Evolutionary conservation across 2,888 invertebrate species (phyloP).

Genomic region (Empis stercorea): DNA sequence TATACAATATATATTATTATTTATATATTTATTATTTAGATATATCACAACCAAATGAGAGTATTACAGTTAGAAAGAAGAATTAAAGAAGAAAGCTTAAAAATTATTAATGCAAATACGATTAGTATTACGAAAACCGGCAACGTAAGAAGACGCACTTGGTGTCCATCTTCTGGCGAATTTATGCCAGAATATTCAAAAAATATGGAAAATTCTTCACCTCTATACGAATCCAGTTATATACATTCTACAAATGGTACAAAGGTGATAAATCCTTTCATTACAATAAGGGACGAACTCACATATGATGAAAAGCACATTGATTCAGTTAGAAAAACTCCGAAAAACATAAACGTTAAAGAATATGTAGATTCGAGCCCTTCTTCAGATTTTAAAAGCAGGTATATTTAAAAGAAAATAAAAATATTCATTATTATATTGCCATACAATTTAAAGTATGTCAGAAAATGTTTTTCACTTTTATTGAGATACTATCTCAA

Average conservation of each 20-base stretch:
- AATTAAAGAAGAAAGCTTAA: slow-evolving; percentile 24
- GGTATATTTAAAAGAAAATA: too few species aligned
- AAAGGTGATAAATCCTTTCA: slow-evolving; percentile 15
- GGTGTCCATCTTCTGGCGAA: slow-evolving; percentile 26
- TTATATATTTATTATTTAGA: too few species aligned
- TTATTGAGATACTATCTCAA: too few species aligned
- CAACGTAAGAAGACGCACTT: slow-evolving; percentile 30
- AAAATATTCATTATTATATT: too few species aligned
- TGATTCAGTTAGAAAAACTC: slow-evolving; percentile 3
- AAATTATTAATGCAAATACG: slow-evolving; percentile 27
- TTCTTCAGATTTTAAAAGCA: slow-evolving; percentile 19
- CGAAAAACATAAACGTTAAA: neutral
- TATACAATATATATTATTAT: too few species aligned
- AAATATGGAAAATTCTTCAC: slow-evolving; percentile 2
- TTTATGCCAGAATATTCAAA: slow-evolving; percentile 2
- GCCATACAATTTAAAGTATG: too few species aligned
- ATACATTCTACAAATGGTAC: too few species aligned
- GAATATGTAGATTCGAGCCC: slow-evolving; percentile 10
- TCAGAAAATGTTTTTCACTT: too few species aligned
- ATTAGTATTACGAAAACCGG: slow-evolving; percentile 15
- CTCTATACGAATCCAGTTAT: neutral
- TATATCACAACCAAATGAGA: too few species aligned
- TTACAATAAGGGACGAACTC: slow-evolving; percentile 14
- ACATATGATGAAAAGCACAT: too few species aligned
- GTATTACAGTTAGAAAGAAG: slow-evolving; percentile 21